phyloP scores from a whole-genome alignment of 2,888 invertebrate genomes.

The Gymnocheta viridis region DNA sequence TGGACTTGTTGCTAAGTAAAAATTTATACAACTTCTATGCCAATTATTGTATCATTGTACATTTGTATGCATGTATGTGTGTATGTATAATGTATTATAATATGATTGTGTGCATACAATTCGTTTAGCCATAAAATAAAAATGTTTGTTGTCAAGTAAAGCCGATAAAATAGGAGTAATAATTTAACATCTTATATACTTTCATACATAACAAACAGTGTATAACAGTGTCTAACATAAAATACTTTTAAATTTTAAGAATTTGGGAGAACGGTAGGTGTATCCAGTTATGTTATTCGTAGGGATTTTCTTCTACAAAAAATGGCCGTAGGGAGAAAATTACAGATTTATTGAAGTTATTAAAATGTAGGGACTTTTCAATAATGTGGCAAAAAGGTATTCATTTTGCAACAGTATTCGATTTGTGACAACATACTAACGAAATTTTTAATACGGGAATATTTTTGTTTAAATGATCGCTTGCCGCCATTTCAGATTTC shows the following conservation, averaged over 20 bases:
- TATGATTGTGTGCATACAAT: slow-evolving; percentile 58
- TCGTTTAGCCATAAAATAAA: slow-evolving; percentile 64
- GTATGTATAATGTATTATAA: slow-evolving; percentile 46
- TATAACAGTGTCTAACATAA: slow-evolving; percentile 13
- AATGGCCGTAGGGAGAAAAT: too few relatives aligned
- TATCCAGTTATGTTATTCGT: too few relatives aligned
- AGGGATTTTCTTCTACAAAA: too few relatives aligned
- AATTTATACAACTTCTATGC: slow-evolving; percentile 56
- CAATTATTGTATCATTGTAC: slow-evolving; percentile 22
- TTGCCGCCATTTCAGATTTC: too few relatives aligned
- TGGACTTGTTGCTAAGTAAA: slow-evolving; percentile 65
- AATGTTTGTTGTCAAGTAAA: slow-evolving; percentile 59
- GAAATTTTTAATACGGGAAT: too few relatives aligned
- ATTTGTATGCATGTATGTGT: slow-evolving; percentile 57
- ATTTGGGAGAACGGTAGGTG: too few relatives aligned
- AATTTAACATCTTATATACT: slow-evolving; percentile 31
- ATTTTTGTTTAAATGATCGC: too few relatives aligned
- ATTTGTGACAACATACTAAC: too few relatives aligned
- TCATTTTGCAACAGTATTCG: too few relatives aligned
- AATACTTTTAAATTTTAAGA: background rate
- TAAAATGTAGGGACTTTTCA: too few relatives aligned
- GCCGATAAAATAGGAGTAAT: slow-evolving; percentile 41
- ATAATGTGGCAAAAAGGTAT: too few relatives aligned
- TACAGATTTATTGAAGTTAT: too few relatives aligned
- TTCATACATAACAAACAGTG: slow-evolving; percentile 10